Evolutionary conservation across 2,888 invertebrate genomes (phyloP).

Genomic region (Agrochola litura): DNA sequence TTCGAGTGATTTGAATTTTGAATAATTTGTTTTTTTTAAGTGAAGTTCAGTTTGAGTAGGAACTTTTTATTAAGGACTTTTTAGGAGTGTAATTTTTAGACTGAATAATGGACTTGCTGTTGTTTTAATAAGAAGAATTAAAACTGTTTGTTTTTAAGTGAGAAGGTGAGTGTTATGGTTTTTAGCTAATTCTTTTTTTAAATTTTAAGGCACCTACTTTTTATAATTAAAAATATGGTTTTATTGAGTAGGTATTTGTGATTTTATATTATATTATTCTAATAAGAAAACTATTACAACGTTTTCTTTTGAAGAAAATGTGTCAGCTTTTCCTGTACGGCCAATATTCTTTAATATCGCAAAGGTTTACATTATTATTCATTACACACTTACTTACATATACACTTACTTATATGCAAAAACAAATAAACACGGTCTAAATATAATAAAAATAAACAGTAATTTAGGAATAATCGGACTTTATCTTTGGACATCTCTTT

Average conservation of each 20-base stretch:
- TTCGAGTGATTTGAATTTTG: constrained; percentile 57
- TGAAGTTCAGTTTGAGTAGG: constrained; percentile 42
- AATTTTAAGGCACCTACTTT: neutral
- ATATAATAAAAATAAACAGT: neutral
- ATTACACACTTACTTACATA: too few species aligned
- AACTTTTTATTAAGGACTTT: constrained; percentile 55
- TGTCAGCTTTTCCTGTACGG: constrained; percentile 3
- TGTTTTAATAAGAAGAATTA: constrained; percentile 47
- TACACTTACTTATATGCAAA: too few species aligned
- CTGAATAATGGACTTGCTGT: constrained; percentile 65
- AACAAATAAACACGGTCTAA: too few species aligned
- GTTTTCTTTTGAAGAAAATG: neutral
- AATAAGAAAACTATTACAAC: neutral
- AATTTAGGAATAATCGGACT: neutral
- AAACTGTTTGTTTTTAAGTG: constrained; percentile 50
- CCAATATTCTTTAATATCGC: neutral
- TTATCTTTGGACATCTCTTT: constrained; percentile 37
- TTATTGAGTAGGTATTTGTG: too few species aligned
- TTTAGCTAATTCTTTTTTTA: constrained; percentile 9
- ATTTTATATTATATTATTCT: neutral
- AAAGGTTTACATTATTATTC: too few species aligned
- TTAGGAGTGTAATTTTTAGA: constrained; percentile 46
- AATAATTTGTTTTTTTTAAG: constrained; percentile 46
- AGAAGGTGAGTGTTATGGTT: constrained; percentile 63
- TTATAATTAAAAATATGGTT: neutral